A percentile compares a stretch with the other conserved stretches of the same genome.
Conservation (phyloP, 2,888 invertebrate genomes). For the Synergus itoensis region DNA sequence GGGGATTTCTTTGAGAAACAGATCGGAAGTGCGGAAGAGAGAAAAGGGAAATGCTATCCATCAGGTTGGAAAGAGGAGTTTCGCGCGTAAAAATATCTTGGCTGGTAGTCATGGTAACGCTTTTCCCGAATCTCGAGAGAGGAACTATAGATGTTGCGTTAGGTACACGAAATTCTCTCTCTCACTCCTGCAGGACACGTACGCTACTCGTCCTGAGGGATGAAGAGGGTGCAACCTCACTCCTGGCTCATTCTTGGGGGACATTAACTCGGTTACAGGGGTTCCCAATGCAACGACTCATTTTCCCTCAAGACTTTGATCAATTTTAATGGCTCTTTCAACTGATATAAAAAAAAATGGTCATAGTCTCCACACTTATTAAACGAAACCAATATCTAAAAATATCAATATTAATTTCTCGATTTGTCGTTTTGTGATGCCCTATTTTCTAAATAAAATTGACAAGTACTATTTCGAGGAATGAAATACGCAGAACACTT, state of each 20-base stretch:
- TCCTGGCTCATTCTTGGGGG: slow-evolving; percentile 61
- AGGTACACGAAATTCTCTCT: slow-evolving; percentile 44
- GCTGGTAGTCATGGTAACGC: slow-evolving; percentile 68
- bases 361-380: neutral
- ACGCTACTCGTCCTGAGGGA: slow-evolving; percentile 64
- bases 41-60: slow-evolving; percentile 29
- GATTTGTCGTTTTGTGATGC: no score
- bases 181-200: slow-evolving; percentile 67
- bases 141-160: slow-evolving; percentile 46
- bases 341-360: neutral
- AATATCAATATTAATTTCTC: neutral
- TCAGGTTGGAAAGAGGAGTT: slow-evolving; percentile 23
- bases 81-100: slow-evolving; percentile 62
- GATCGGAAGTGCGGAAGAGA: slow-evolving; percentile 27
- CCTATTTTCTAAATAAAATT: neutral
- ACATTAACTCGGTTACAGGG: slow-evolving; percentile 70
- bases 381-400: no score
- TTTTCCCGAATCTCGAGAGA: slow-evolving; percentile 66
- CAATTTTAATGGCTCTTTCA: neutral
- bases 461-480: neutral
- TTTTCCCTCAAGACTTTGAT: slow-evolving; percentile 24
- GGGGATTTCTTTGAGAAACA: slow-evolving; percentile 8
- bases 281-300: slow-evolving; percentile 63
- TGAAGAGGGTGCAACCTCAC: slow-evolving; percentile 68
- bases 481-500: neutral